Percentiles rank a stretch among this genome's conserved stretches.
Evolutionary conservation across 2,888 invertebrate genomes (phyloP).

Genomic region (Machimus rusticus): DNA sequence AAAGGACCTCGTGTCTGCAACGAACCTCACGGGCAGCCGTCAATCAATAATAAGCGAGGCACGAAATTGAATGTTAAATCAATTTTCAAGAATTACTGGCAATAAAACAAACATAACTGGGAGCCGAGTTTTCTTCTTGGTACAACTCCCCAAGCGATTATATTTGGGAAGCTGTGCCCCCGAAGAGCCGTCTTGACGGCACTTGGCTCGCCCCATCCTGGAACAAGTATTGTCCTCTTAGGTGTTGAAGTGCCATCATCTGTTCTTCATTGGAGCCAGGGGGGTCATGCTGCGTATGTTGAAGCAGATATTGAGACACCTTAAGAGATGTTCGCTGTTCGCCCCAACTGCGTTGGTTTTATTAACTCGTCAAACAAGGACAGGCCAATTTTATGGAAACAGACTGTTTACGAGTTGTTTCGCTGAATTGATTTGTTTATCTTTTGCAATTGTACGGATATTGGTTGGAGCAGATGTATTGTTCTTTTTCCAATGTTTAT

Average conservation of each 20-base stretch:
- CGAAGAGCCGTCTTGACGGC: background rate
- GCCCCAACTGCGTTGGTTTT: background rate
- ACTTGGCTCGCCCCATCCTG: background rate
- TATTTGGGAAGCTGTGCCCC: background rate
- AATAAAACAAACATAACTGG: slow-evolving; percentile 8
- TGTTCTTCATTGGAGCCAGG: background rate
- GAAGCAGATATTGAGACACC: slow-evolving; percentile 5
- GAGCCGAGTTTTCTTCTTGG: background rate
- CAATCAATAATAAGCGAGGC: slow-evolving; percentile 17
- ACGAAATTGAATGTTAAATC: slow-evolving; percentile 34
- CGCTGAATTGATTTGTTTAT: background rate
- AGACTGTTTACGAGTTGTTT: background rate
- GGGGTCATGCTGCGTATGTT: background rate
- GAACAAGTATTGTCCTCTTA: background rate
- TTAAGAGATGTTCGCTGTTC: background rate
- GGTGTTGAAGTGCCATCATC: slow-evolving; percentile 30
- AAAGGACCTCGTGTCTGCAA: background rate
- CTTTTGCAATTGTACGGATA: background rate
- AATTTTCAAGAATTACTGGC: slow-evolving; percentile 15
- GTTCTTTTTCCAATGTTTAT: background rate
- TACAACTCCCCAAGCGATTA: slow-evolving; percentile 11
- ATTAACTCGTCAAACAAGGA: background rate
- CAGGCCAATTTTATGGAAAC: background rate
- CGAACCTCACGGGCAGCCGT: background rate
- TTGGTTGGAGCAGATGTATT: background rate